These are phyloP conservation scores for Ctenomys sociabilis DNA, from an alignment of 2,113 vertebrate genomes.

Conservation along the genomic window DNA sequence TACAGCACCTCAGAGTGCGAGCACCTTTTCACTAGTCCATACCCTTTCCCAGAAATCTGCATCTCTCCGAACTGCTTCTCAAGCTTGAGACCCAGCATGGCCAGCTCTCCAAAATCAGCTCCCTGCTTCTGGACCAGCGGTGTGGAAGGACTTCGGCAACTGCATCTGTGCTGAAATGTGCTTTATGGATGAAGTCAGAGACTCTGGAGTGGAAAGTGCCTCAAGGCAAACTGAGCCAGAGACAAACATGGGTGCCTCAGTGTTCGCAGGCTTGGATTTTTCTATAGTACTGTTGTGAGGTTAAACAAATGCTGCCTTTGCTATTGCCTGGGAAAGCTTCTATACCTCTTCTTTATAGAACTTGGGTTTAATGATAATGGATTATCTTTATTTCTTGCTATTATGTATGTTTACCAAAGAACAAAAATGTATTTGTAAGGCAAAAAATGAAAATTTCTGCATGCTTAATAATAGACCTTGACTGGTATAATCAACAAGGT, in stretches of 20 bases:
- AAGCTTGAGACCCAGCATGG: not conserved
- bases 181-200: not conserved
- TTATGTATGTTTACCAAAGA: slow-evolving; percentile 67
- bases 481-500: slow-evolving; percentile 37
- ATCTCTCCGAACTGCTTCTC: not conserved
- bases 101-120: not conserved
- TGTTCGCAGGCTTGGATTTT: slow-evolving; percentile 35
- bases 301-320: slow-evolving; percentile 62
- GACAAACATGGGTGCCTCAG: not conserved
- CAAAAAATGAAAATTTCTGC: slow-evolving; percentile 63
- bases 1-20: not conserved
- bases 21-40: not conserved
- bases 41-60: not conserved
- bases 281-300: not conserved
- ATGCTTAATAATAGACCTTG: slow-evolving; percentile 51
- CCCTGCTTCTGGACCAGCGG: not conserved
- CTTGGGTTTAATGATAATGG: slow-evolving; percentile 47
- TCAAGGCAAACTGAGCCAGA: not conserved
- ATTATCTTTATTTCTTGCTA: slow-evolving; percentile 59
- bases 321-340: slow-evolving; percentile 55
- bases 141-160: not conserved
- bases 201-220: not conserved
- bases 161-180: not conserved
- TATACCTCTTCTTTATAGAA: slow-evolving; percentile 60
- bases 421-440: slow-evolving; percentile 67